Base-by-base conservation (phyloP, 2,888 invertebrate species). In the Lithosia quadra region DNA sequence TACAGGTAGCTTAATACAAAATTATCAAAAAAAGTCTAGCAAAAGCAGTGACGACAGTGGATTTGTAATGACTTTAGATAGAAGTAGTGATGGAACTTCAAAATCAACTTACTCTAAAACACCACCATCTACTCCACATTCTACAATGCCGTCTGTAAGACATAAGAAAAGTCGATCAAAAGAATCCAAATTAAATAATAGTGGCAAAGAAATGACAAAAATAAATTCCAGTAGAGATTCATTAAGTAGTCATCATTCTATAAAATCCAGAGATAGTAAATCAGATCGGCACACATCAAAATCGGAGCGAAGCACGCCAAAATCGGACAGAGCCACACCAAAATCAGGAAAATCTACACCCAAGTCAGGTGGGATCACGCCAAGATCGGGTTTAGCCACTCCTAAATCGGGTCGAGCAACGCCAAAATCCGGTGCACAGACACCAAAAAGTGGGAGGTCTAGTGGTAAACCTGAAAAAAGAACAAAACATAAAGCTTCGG, bases 401-500 rank as follows among this genome's bases (percentile, higher is more conserved):
- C 95, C 94, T 11, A 94, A 93, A 81, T 95, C 94, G 33, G 94
- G 94, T 3, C 86, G 87, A 83, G 86, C 80, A 43, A 94, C 94
- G 18, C 95, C 95, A 0, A 94, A 93, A 84, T 95, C 95, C 36
- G 95, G 94, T 8, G 75, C 89, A 62, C 86, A 88, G n/a, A 95
- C 95, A 84, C 96, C 96, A 22, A 96, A 96, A 91, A 96, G 96
- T 83, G 95, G 96, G 24, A 92, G 96, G 82, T 95, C 95, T 8
- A 92, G 92, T 75, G 93, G 94, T 9, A 95, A 95, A 78, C 91
- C 93, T 76, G 94, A 91, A 85, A 95, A 91, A 84, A 92, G 92
- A 49, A 86, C 90, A 8, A 95, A 95, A 80, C 92, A 95, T 78
- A 95, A 92, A 83, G 88, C 95, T 28, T 95, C 95, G 0, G 95